Conservation (phyloP, 2,113 vertebrate species). For the Saguinus midas region DNA sequence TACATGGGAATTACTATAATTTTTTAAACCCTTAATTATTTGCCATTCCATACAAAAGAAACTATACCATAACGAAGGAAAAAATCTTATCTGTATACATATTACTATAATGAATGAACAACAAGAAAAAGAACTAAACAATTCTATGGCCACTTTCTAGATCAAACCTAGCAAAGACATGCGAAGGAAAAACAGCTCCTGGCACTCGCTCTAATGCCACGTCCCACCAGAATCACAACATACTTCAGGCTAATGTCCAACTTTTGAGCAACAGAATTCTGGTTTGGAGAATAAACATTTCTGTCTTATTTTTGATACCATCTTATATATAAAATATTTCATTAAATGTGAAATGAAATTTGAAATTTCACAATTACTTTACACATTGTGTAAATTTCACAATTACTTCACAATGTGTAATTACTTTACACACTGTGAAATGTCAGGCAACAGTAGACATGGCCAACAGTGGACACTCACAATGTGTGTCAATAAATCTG, state of each 20-base stretch:
- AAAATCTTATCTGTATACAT: neutral
- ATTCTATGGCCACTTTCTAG: neutral
- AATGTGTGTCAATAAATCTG: neutral
- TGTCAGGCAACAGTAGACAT: neutral
- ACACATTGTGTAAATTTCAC: neutral
- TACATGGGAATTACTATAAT: neutral
- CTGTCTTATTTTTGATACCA: neutral
- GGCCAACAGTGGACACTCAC: neutral
- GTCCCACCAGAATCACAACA: neutral
- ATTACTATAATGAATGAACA: neutral
- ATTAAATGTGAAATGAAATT: neutral
- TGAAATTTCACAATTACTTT: neutral
- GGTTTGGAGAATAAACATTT: neutral
- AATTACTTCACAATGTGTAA: neutral
- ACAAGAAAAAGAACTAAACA: neutral
- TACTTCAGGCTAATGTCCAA: neutral
- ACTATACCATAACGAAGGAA: neutral
- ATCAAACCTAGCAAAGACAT: neutral
- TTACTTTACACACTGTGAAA: neutral
- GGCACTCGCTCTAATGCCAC: accelerated
- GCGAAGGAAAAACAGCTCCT: neutral
- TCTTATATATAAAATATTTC: neutral
- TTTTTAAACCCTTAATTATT: neutral
- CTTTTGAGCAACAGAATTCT: neutral
- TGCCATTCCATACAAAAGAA: neutral